Percentiles rank a stretch among this genome's conserved stretches.
Evolutionary conservation across 2,888 invertebrate genomes (phyloP).

Genomic region (Trissonchulus latispiculum): DNA sequence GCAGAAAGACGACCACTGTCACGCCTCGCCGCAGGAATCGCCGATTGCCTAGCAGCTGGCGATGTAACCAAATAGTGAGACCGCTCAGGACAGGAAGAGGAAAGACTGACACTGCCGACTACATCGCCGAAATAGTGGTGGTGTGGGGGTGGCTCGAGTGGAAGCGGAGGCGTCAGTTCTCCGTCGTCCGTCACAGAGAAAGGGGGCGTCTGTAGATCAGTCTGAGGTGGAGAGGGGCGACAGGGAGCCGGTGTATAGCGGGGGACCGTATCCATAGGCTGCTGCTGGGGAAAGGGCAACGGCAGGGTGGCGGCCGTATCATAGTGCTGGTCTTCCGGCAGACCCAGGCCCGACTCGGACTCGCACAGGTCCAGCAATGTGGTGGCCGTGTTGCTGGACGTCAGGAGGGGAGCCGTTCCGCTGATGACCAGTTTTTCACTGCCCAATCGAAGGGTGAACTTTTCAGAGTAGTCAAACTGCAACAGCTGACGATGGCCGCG

Average conservation of each 20-base stretch:
- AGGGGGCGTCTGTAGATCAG: background rate
- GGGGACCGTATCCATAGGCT: background rate
- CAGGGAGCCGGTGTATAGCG: background rate
- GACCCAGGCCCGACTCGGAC: background rate
- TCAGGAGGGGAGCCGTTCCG: background rate
- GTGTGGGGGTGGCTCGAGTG: background rate
- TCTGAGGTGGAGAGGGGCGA: background rate
- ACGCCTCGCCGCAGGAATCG: too few relatives aligned
- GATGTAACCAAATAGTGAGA: too few relatives aligned
- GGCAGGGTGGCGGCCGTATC: background rate
- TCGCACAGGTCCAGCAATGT: background rate
- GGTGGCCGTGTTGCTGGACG: background rate
- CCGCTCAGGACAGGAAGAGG: background rate
- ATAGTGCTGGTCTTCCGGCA: background rate
- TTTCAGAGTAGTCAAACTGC: background rate
- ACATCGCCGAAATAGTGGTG: too few relatives aligned
- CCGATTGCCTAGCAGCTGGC: too few relatives aligned
- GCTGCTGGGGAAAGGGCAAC: background rate
- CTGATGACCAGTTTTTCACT: background rate
- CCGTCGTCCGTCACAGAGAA: background rate
- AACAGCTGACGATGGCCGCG: background rate
- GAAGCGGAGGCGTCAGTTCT: background rate
- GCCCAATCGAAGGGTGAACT: background rate
- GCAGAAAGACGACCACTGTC: background rate
- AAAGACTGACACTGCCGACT: too few relatives aligned